Percentiles rank a stretch among this genome's conserved stretches.
Conservation (phyloP, 37 sponge, comb jelly and placozoan genomes). For the Halisarca cf. caerulea region DNA sequence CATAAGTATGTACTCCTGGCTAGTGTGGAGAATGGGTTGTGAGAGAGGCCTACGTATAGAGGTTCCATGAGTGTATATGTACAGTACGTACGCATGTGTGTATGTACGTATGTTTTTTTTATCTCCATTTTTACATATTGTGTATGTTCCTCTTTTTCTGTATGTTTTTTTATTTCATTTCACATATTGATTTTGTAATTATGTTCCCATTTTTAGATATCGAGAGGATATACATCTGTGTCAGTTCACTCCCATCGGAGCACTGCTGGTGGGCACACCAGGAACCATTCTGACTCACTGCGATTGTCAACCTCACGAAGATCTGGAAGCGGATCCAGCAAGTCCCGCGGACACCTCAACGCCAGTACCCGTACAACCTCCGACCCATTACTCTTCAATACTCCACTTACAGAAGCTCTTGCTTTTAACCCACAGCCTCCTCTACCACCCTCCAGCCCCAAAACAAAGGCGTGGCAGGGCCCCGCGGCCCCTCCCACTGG, state of each 20-base stretch:
- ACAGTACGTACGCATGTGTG: too few species aligned
- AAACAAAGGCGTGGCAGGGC: slow-evolving; percentile 12
- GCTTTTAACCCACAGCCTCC: slow-evolving; percentile 28
- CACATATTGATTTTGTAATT: too few species aligned
- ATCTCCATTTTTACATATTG: too few species aligned
- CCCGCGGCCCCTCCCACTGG: not conserved
- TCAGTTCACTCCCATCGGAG: not conserved
- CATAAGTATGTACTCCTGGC: too few species aligned
- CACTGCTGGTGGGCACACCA: not conserved
- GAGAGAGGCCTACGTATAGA: too few species aligned
- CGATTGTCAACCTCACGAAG: not conserved
- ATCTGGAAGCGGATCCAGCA: too few species aligned
- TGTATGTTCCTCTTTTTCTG: too few species aligned
- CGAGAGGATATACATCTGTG: not conserved
- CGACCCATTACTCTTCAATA: not conserved
- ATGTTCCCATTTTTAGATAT: not conserved
- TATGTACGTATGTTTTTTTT: too few species aligned
- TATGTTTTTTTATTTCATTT: too few species aligned
- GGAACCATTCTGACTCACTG: not conserved
- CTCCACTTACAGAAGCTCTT: not conserved
- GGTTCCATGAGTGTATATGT: too few species aligned
- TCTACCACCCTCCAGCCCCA: not conserved
- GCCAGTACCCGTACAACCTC: not conserved
- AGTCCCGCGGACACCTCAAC: too few species aligned
- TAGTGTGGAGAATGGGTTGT: too few species aligned